Percentiles rank a stretch among this genome's conserved stretches.
Evolutionary conservation across 53 echinoderm and acorn worm genomes (phyloP).

Genomic region (Henricia sp.): DNA sequence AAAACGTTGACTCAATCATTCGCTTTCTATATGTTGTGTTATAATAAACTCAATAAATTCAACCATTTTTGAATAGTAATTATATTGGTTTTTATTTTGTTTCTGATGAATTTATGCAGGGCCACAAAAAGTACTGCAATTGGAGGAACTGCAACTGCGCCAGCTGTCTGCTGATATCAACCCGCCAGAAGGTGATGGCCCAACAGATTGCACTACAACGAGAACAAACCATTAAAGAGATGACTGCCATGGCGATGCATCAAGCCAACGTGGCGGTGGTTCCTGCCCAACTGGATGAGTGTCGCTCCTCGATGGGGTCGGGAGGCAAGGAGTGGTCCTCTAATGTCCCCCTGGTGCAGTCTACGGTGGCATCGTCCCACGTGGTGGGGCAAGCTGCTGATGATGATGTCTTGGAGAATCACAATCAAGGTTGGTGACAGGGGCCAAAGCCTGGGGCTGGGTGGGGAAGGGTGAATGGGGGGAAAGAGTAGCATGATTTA

Average conservation of each 20-base stretch:
- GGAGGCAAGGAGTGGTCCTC: not conserved
- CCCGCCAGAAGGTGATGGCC: slow-evolving; percentile 42
- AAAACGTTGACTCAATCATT: too few species aligned
- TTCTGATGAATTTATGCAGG: slow-evolving; percentile 14
- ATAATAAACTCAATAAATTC: too few species aligned
- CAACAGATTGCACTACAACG: slow-evolving; percentile 18
- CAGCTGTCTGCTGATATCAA: slow-evolving; percentile 18
- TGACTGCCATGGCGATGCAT: not conserved
- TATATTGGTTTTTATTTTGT: too few species aligned
- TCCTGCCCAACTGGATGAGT: not conserved
- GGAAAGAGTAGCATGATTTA: too few species aligned
- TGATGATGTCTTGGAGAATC: not conserved
- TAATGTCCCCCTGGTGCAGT: not conserved
- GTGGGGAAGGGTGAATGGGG: too few species aligned
- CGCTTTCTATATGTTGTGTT: too few species aligned
- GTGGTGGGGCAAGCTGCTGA: not conserved
- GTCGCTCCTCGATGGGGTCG: not conserved
- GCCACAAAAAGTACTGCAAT: slow-evolving; percentile 42
- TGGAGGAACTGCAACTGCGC: slow-evolving; percentile 30
- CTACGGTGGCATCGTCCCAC: not conserved
- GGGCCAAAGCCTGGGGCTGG: too few species aligned
- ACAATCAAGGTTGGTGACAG: not conserved
- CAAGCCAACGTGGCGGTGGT: not conserved
- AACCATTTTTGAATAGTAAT: too few species aligned
- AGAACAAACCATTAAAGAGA: slow-evolving; percentile 19